Evolutionary conservation across 1,140 invertebrate genomes (phyloP), one percentile per base, ranked within the genome.

Genomic region (Drosophila malerkotliana): DNA sequence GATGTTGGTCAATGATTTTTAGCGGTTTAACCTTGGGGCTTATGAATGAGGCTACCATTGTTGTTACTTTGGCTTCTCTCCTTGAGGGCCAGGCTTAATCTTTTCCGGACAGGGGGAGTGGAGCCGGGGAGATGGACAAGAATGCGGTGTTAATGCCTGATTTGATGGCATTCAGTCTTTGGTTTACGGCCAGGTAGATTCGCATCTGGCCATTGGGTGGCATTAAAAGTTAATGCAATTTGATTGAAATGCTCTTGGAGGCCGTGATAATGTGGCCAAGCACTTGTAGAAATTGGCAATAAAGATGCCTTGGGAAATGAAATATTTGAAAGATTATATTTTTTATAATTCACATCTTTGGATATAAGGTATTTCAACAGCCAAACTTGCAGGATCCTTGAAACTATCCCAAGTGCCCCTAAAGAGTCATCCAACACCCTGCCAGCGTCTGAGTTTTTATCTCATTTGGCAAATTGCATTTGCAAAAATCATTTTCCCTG

Each of bases 1-100:
- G 78, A 85, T 87, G 82, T 81, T 81, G 83, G 64, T 82, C 82
- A 87, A 85, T 85, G 82, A 87, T 87, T 79, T 87, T 88, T 82
- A 88, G 83, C 79, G 71, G 74, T 67, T 88, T 88, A 88, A 88
- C 82, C 82, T 87, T 87, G 75, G 58, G 71, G 75, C 82, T 82
- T 78, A 85, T 87, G 83, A 85, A 85, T 87, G 83, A 61, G 12
- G 6, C 18, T 8, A 18, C 69, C 78, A 85, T 85, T 82, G 82
- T 76, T 72, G 45, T 41, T 63, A 37, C 12, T n/a, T 39, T 58
- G 14, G 58, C 18, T 41, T 24, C 12, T 30, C 5, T 44, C 26
- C 26, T 26, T 5, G 39, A 45, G 55, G 28, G 30, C n/a, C 26
- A 14, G 37, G 26, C 24, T 30, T 39, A 32, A 18, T 14, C 7